Percentiles rank a stretch among this genome's conserved stretches.
Evolutionary conservation across 2,888 invertebrate species (phyloP).

Genomic region (Epistrophe eligans): DNA sequence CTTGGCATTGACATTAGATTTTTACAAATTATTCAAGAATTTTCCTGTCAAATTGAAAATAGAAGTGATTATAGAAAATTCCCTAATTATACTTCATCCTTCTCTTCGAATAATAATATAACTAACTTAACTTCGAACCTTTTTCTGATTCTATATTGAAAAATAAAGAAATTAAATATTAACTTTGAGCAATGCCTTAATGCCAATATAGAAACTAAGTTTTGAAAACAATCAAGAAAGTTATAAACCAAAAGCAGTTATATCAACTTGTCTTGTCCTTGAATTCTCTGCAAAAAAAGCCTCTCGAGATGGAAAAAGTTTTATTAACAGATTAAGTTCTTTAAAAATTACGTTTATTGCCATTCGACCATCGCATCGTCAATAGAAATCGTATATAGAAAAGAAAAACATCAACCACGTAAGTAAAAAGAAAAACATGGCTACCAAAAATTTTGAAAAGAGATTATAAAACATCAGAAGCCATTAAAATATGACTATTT

Average conservation of each 20-base stretch:
- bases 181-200: constrained; percentile 2
- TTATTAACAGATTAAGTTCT: constrained; percentile 30
- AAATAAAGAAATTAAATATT: constrained; percentile 9
- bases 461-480: not conserved
- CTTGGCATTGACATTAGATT: not conserved
- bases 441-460: constrained; percentile 3
- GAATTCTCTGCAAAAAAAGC: not conserved
- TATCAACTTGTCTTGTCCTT: constrained; percentile 9
- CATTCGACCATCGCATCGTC: constrained; percentile 4
- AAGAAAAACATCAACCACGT: not conserved
- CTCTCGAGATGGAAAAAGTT: constrained; percentile 23
- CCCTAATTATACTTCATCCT: not conserved
- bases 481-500: not conserved
- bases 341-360: constrained; percentile 17
- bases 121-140: not conserved
- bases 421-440: not conserved
- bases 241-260: constrained; percentile 23
- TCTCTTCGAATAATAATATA: not conserved
- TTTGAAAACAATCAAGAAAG: constrained; percentile 25
- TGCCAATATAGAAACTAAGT: constrained; percentile 6
- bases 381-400: not conserved
- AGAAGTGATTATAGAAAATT: constrained; percentile 2
- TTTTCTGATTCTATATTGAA: not conserved
- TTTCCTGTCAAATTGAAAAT: not conserved
- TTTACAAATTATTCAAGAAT: not conserved